These are phyloP conservation scores for Silvanus unidentatus DNA, from an alignment of 2,888 invertebrate genomes.

Conservation along the genomic window DNA sequence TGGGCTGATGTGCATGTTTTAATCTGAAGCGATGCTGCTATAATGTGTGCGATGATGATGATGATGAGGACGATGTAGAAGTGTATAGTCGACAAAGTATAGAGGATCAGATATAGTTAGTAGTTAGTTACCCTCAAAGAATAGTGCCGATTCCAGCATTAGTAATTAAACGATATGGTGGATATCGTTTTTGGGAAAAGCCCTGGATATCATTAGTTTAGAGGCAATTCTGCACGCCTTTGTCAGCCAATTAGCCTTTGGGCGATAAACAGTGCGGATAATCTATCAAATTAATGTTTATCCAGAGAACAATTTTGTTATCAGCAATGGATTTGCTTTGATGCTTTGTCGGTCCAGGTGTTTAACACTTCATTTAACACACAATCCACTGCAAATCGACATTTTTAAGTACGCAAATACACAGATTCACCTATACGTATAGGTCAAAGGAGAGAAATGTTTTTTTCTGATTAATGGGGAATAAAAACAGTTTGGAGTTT, in stretches of 20 bases:
- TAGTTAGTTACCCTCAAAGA: conserved; percentile 31
- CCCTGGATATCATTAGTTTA: conserved; percentile 24
- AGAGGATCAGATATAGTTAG: conserved; percentile 23
- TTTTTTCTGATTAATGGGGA: too few species aligned
- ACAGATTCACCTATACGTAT: too few species aligned
- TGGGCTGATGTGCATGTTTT: too few species aligned
- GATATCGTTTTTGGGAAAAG: conserved; percentile 20
- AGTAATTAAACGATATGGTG: conserved; percentile 37
- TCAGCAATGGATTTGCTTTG: conserved; percentile 12
- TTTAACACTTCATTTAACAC: too few species aligned
- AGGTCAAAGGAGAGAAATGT: too few species aligned
- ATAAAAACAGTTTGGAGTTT: too few species aligned
- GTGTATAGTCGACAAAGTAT: too few species aligned
- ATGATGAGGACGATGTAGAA: too few species aligned
- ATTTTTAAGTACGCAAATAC: too few species aligned
- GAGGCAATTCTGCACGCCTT: conserved; percentile 30
- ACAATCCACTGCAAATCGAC: too few species aligned
- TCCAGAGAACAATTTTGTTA: conserved; percentile 34
- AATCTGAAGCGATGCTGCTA: too few species aligned
- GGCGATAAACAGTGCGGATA: conserved; percentile 46
- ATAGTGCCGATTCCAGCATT: conserved; percentile 33
- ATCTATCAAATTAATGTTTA: conserved; percentile 44
- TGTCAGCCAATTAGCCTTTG: conserved; percentile 42
- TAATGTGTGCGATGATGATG: too few species aligned
- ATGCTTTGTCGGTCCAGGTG: background rate